A percentile compares a stretch with the other conserved stretches of the same genome.
Conservation (phyloP, 2,113 vertebrate species). For the Pelodiscus sinensis region DNA sequence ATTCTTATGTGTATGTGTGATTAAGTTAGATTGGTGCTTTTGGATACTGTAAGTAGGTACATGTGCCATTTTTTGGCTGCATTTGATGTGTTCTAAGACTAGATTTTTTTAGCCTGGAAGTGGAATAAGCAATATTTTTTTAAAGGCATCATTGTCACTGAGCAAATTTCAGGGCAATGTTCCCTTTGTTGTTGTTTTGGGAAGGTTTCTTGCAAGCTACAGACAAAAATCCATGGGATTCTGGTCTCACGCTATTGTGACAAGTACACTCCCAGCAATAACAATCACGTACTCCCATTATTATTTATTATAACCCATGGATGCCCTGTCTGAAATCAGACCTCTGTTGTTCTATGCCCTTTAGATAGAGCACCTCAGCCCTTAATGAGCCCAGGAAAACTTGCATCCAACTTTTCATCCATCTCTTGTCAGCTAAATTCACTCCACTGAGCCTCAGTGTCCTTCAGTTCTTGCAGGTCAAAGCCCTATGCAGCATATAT, state of each 20-base stretch:
- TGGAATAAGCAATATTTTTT: background rate
- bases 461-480: background rate
- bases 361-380: background rate
- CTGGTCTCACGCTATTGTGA: background rate
- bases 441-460: background rate
- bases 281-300: background rate
- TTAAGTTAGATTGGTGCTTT: background rate
- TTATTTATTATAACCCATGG: background rate
- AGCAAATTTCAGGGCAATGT: background rate
- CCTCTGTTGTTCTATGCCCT: background rate
- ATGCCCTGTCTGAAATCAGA: background rate
- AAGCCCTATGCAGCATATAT: background rate
- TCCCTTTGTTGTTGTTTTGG: background rate
- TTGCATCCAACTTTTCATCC: background rate
- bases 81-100: constrained; percentile 48
- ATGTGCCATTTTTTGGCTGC: background rate
- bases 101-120: background rate
- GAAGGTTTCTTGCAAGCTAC: constrained; percentile 16
- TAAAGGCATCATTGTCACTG: background rate
- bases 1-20: background rate
- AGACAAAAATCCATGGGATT: background rate
- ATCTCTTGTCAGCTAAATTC: background rate
- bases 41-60: background rate
- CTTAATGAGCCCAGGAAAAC: background rate
- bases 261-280: background rate